Base-by-base conservation (phyloP, 2,113 vertebrate species). In the Melanostigma gelatinosum region DNA sequence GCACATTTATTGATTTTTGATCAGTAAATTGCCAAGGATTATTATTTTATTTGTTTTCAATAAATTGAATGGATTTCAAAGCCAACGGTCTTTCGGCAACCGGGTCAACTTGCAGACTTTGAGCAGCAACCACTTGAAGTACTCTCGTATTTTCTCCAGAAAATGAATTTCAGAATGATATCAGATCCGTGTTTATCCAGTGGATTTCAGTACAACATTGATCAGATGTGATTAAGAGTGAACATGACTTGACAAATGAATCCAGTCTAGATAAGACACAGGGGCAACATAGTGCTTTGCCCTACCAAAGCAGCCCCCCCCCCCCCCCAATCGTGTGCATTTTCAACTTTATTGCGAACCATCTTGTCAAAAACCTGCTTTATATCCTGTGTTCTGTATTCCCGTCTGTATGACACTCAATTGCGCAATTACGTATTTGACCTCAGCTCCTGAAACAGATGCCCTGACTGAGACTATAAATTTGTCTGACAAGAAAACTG, bases 401-500 rank as follows among this genome's bases (percentile, higher is more conserved):
- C 68, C 65, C 57, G 62, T 42, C 32, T 61, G 15, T 64, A 42
- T 81, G 29, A 24, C 54, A 65, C 34, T 71, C 27, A 64, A 27
- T 71, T 61, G n/a, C 46, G 65, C 18, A 46, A 54, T 40, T 29
- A 29, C 63, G 34, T 34, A 34, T 34, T 34, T 3, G 34, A 34
- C 34, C 34, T 34, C 34, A 57, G 76, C 54, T 70, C 54, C 6
- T 32, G 60, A n/a, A 68, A 64, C 82, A 91, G 85, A 89, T 80
- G 69, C 65, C 72, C 42, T 48, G 61, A 57, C 16, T 44, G 40
- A 82, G 74, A 60, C 64, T 66, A 65, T 61, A 73, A 46, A 89
- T 86, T 62, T 60, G 34, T 44, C 71, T 74, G 90, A 92, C 90
- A 87, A 86, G 85, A 82, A 84, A 82, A 62, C 44, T 68, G 44